A percentile compares a stretch with the other conserved stretches of the same genome.
These are phyloP conservation scores for Lamproptera curius DNA, from an alignment of 2,888 invertebrate species.

Conservation along the genomic window DNA sequence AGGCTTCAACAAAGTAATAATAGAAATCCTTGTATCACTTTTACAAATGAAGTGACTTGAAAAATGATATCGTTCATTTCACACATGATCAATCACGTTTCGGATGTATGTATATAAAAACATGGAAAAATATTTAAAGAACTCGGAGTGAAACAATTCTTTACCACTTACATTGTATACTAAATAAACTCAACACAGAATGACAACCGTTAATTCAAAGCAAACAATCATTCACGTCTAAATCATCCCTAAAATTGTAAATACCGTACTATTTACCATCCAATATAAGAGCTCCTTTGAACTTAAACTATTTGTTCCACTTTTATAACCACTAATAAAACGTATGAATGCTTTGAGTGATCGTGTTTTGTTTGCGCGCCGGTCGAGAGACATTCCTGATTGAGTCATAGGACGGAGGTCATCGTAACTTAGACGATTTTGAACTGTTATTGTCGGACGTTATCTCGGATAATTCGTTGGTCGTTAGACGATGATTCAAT, in stretches of 20 bases:
- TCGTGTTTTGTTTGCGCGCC: conserved; percentile 51
- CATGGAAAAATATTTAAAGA: no score
- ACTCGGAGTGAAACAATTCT: no score
- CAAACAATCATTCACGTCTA: conserved; percentile 14
- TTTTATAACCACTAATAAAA: conserved; percentile 51
- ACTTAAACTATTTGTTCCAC: conserved; percentile 35
- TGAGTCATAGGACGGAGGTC: conserved; percentile 40
- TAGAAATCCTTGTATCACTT: no score
- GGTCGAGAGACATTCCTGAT: conserved; percentile 37
- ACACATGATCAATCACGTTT: no score
- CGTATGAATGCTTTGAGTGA: conserved; percentile 39
- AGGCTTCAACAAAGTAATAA: no score
- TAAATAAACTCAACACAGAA: no score
- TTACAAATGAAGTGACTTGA: no score
- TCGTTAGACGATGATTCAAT: not conserved
- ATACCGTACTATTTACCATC: conserved; percentile 23
- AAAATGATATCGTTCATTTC: no score
- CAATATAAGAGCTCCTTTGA: conserved; percentile 12
- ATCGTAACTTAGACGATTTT: not conserved
- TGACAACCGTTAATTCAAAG: conserved; percentile 3
- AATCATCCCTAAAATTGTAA: conserved; percentile 14
- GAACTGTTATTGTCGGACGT: not conserved
- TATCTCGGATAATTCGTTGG: not conserved
- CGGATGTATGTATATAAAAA: no score
- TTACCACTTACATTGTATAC: no score